Percentiles rank a stretch among this genome's conserved stretches.
phyloP scores from a whole-genome alignment of 2,888 invertebrate species.

The Pheosia tremula region DNA sequence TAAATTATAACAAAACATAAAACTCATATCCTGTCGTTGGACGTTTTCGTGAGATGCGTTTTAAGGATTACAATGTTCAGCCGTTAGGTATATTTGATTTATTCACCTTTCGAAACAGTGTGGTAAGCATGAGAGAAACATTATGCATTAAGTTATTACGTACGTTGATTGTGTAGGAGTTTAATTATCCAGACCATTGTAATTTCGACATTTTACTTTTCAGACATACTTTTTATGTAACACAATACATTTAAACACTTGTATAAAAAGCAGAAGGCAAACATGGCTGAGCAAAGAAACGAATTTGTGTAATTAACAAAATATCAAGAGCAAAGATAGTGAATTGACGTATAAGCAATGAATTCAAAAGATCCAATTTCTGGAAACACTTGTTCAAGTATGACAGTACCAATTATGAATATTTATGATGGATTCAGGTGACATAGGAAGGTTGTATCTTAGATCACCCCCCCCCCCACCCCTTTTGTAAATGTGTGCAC shows the following conservation, averaged over 20 bases:
- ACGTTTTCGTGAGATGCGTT: no score
- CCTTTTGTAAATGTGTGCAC: no score
- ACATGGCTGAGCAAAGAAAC: neutral
- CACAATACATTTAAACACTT: neutral
- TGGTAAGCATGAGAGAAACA: neutral
- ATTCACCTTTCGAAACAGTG: neutral
- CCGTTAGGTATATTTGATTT: neutral
- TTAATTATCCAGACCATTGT: neutral
- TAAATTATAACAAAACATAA: no score
- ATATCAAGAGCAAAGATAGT: neutral
- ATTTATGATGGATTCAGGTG: slow-evolving; percentile 1
- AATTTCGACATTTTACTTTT: neutral
- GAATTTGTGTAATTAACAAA: neutral
- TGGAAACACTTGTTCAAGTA: neutral
- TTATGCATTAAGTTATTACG: neutral
- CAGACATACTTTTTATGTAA: neutral
- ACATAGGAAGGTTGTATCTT: neutral
- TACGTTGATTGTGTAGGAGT: neutral
- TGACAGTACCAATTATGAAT: neutral
- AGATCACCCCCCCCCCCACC: no score
- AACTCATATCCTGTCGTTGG: no score
- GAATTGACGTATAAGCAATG: neutral
- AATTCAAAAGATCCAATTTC: neutral
- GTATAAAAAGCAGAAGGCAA: neutral
- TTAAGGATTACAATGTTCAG: no score